Percentiles rank a stretch among this genome's conserved stretches.
Evolutionary conservation across 2,113 vertebrate genomes (phyloP).

Genomic region (Tylochromis polylepis): DNA sequence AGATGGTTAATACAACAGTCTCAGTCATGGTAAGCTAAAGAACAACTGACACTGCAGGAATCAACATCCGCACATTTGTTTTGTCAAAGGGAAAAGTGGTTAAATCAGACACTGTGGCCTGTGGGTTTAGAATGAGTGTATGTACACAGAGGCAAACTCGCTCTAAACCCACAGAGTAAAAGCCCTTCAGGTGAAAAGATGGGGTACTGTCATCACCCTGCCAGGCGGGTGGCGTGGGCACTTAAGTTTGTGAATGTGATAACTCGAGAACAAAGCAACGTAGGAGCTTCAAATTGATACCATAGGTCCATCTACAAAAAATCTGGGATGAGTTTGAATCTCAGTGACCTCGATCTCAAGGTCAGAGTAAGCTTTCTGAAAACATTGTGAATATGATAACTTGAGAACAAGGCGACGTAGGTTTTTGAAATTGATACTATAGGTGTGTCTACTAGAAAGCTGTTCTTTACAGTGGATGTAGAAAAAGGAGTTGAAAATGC

Average conservation of each 20-base stretch:
- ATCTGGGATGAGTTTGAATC: background rate
- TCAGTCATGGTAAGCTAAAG: background rate
- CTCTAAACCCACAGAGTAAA: background rate
- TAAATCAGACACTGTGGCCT: background rate
- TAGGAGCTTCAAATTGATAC: background rate
- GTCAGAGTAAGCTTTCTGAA: background rate
- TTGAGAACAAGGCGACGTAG: background rate
- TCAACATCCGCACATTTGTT: background rate
- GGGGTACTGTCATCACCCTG: background rate
- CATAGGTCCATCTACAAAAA: background rate
- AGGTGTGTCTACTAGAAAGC: background rate
- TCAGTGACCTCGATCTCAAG: background rate
- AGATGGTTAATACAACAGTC: background rate
- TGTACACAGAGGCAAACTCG: background rate
- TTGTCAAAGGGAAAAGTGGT: background rate
- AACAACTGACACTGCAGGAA: background rate
- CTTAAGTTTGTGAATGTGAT: background rate
- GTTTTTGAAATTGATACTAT: background rate
- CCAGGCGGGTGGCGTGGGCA: background rate
- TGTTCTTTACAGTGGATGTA: background rate
- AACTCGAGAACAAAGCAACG: background rate
- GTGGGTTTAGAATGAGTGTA: no score
- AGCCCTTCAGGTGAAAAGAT: background rate
- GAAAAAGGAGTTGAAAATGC: background rate
- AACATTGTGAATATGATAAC: background rate